These are phyloP conservation scores for Cryptomyrus ogoouensis DNA, from an alignment of 2,113 vertebrate species.

Conservation along the genomic window DNA sequence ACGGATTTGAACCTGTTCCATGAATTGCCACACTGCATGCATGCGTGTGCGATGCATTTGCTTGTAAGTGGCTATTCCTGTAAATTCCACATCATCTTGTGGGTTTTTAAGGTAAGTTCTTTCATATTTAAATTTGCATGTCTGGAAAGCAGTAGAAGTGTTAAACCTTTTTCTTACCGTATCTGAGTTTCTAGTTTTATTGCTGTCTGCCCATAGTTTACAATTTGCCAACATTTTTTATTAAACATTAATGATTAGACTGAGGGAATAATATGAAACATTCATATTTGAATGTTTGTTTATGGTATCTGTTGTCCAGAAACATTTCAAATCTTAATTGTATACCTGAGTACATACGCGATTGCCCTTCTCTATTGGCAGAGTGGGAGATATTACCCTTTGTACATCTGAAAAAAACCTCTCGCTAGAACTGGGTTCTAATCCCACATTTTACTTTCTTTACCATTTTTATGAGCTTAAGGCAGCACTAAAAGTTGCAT, in stretches of 20 bases:
- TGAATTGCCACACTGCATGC: background rate
- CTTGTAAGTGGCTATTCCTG: slow-evolving; percentile 10
- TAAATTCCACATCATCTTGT: slow-evolving; percentile 1
- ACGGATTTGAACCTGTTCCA: background rate
- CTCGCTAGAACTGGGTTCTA: background rate
- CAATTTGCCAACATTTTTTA: background rate
- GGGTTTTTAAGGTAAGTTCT: slow-evolving; percentile 11
- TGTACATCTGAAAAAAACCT: background rate
- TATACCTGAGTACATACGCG: background rate
- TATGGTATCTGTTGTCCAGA: background rate
- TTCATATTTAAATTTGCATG: background rate
- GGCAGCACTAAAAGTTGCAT: background rate
- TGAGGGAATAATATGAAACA: background rate
- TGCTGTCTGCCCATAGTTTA: background rate
- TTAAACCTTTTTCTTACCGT: background rate
- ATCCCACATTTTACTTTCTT: background rate
- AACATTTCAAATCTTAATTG: background rate
- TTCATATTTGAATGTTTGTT: background rate
- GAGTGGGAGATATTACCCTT: background rate
- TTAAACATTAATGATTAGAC: background rate
- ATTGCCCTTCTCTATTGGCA: background rate
- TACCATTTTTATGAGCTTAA: background rate
- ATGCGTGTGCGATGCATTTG: background rate
- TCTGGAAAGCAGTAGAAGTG: background rate
- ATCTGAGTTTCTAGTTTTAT: background rate